phyloP scores from a whole-genome alignment of 2,797 vertebrate species.

The Pipistrellus kuhlii region DNA sequence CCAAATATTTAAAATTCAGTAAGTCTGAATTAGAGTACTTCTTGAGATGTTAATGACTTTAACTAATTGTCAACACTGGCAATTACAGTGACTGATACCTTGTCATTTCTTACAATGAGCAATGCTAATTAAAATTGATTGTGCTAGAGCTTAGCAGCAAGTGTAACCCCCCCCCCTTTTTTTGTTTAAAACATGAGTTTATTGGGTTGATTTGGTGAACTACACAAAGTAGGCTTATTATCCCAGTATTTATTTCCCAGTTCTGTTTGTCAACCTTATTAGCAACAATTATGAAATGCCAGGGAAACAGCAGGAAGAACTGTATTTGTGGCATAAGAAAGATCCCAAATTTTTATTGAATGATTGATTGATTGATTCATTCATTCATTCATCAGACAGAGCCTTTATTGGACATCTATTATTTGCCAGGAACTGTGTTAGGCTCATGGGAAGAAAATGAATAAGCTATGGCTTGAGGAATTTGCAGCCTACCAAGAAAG shows the following conservation, averaged over 20 bases:
- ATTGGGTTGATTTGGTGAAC: constrained; percentile 87
- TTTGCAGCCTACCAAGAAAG: background rate
- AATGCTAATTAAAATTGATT: constrained; percentile 92
- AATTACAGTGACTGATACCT: constrained; percentile 91
- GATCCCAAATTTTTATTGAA: background rate
- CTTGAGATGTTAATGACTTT: constrained; percentile 90
- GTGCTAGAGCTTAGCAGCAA: constrained; percentile 87
- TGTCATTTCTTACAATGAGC: constrained; percentile 90
- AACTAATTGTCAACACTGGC: constrained; percentile 91
- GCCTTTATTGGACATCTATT: background rate
- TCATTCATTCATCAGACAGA: constrained; percentile 4
- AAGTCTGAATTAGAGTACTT: constrained; percentile 84
- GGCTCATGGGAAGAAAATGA: background rate
- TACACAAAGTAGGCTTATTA: constrained; percentile 84
- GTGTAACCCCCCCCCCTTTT: constrained; percentile 33
- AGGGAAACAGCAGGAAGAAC: constrained; percentile 75
- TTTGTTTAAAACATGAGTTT: constrained; percentile 86
- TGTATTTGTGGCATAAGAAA: constrained; percentile 27
- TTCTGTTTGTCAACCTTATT: constrained; percentile 77
- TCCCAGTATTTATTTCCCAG: constrained; percentile 84
- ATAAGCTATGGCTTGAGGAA: background rate
- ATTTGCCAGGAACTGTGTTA: background rate
- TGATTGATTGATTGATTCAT: background rate
- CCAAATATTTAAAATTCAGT: constrained; percentile 82
- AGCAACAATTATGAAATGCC: constrained; percentile 79